phyloP scores from a whole-genome alignment of 2,113 vertebrate species.

The Austrofundulus limnaeus region DNA sequence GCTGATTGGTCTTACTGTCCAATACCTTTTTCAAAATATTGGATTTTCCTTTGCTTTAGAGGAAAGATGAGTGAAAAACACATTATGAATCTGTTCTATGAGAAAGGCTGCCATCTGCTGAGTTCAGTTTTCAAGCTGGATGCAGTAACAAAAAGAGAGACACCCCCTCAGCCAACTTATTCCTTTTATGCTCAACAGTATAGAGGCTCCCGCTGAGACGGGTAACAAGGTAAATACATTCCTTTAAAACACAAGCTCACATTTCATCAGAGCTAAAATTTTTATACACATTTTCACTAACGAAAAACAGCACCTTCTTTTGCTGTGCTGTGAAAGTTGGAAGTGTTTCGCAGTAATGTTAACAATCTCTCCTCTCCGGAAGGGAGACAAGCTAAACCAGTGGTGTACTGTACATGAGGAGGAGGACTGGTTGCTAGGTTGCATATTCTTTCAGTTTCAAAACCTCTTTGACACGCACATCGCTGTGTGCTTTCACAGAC shows the following conservation, averaged over 20 bases:
- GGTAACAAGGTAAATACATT: constrained; percentile 46
- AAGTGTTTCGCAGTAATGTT: constrained; percentile 3
- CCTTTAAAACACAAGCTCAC: constrained; percentile 33
- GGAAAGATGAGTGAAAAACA: constrained; percentile 1
- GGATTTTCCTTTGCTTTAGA: not conserved
- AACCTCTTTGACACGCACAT: constrained; percentile 46
- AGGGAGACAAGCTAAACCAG: constrained; percentile 33
- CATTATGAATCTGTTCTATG: constrained; percentile 22
- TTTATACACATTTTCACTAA: constrained; percentile 4
- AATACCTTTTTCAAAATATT: not conserved
- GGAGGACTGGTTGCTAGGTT: constrained; percentile 63
- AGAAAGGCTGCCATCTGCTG: constrained; percentile 71
- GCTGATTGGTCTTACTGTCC: not conserved
- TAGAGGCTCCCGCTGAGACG: constrained; percentile 40
- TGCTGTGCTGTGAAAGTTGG: constrained; percentile 9
- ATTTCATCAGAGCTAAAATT: not conserved
- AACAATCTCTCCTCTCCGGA: constrained; percentile 2
- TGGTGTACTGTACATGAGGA: constrained; percentile 41
- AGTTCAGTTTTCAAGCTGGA: constrained; percentile 26
- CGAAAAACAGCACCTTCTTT: not conserved
- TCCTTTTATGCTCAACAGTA: constrained; percentile 18
- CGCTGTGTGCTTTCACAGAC: constrained; percentile 40
- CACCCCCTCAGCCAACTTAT: constrained; percentile 12
- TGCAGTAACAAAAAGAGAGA: constrained; percentile 25
- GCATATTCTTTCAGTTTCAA: constrained; percentile 46